These are phyloP conservation scores for Galbula dea DNA, from an alignment of 2,113 vertebrate species.

Conservation along the genomic window DNA sequence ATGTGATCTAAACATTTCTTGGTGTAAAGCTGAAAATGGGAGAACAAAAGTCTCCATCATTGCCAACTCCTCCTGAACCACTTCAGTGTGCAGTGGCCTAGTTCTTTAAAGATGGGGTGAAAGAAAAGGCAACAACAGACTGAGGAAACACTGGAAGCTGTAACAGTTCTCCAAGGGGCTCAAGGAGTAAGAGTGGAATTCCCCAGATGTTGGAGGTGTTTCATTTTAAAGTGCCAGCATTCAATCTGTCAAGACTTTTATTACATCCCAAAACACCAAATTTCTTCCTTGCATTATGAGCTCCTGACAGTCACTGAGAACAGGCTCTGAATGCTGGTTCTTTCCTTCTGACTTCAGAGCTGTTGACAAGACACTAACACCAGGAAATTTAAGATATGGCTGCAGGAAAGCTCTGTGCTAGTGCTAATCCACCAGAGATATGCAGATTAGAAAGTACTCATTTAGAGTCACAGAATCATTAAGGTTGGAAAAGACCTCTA, in stretches of 20 bases:
- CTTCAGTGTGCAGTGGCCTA: accelerated
- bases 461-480: no score
- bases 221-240: neutral
- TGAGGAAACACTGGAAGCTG: neutral
- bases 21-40: neutral
- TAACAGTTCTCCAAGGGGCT: neutral
- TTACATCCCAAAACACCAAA: neutral
- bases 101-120: neutral
- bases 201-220: neutral
- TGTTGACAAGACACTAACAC: neutral
- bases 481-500: no score
- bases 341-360: neutral
- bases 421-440: neutral
- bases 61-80: neutral
- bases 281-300: neutral
- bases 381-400: neutral
- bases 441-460: neutral
- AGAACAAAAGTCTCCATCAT: neutral
- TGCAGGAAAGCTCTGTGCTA: neutral
- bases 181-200: neutral
- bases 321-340: neutral
- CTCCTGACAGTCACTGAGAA: neutral
- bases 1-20: neutral
- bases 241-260: neutral
- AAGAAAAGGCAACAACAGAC: neutral